Evolutionary conservation across 2,797 vertebrate genomes (phyloP).

Genomic region (Taenioides sp.): DNA sequence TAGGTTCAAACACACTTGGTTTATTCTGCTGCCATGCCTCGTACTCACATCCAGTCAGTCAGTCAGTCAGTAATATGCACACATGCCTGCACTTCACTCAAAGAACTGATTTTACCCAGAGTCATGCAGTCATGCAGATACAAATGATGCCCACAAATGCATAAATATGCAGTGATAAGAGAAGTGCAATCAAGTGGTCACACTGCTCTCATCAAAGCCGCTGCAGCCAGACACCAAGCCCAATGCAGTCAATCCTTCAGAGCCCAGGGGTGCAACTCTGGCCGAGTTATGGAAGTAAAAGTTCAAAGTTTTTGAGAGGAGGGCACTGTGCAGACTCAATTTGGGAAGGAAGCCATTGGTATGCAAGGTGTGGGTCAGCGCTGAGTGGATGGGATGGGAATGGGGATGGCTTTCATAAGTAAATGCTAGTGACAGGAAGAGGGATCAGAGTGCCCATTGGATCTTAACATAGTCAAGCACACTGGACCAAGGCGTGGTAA

Average conservation of each 20-base stretch:
- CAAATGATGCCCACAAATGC: conserved; percentile 67
- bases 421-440: conserved; percentile 83
- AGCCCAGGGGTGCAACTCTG: conserved; percentile 36
- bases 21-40: conserved; percentile 72
- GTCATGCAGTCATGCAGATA: conserved; percentile 69
- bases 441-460: conserved; percentile 74
- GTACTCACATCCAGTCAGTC: conserved; percentile 51
- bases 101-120: conserved; percentile 42
- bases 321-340: conserved; percentile 29
- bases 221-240: conserved; percentile 68
- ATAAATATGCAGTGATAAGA: conserved; percentile 62
- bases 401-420: conserved; percentile 79
- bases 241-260: conserved; percentile 55
- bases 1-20: conserved; percentile 85
- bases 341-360: conserved; percentile 50
- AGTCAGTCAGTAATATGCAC: conserved; percentile 56
- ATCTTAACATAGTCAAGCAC: conserved; percentile 72
- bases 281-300: conserved; percentile 12
- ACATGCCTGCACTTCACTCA: conserved; percentile 45
- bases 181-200: conserved; percentile 56
- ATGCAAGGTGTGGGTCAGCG: conserved; percentile 67
- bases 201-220: conserved; percentile 60
- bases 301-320: conserved; percentile 31
- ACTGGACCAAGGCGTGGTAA: conserved; percentile 68
- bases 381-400: conserved; percentile 65